phyloP scores from a whole-genome alignment of 2,113 vertebrate species.

The Osmerus eperlanus region DNA sequence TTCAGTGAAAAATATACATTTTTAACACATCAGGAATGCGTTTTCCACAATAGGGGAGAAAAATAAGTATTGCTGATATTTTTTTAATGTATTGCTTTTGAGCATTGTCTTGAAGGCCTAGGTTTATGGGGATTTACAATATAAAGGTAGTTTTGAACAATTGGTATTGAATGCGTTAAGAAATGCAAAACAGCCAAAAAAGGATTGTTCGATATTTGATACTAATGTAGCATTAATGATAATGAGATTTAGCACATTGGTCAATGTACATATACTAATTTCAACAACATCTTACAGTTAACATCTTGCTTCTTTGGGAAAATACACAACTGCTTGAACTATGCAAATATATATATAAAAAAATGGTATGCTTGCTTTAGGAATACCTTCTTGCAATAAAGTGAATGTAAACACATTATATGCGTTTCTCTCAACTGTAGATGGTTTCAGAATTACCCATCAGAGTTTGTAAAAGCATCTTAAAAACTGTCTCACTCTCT shows the following conservation, averaged over 20 bases:
- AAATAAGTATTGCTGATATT: conserved; percentile 30
- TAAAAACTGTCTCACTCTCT: conserved; percentile 34
- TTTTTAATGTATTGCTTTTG: conserved; percentile 53
- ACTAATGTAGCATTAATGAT: conserved; percentile 64
- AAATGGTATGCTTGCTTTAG: conserved; percentile 66
- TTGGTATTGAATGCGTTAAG: conserved; percentile 33
- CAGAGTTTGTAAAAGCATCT: conserved; percentile 40
- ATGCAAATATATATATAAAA: conserved; percentile 61
- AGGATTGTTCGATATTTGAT: conserved; percentile 56
- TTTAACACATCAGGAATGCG: conserved; percentile 40
- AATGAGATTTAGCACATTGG: conserved; percentile 46
- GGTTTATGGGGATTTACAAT: conserved; percentile 35
- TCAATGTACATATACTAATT: conserved; percentile 60
- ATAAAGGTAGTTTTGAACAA: conserved; percentile 54
- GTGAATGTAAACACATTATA: conserved; percentile 68
- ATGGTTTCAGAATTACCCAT: conserved; percentile 45
- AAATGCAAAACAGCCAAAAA: conserved; percentile 39
- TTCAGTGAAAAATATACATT: conserved; percentile 35
- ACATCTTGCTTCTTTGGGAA: conserved; percentile 52
- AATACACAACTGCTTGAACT: conserved; percentile 65
- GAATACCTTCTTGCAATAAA: conserved; percentile 72
- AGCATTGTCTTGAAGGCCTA: conserved; percentile 42
- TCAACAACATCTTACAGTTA: conserved; percentile 55
- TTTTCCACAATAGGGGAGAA: conserved; percentile 45
- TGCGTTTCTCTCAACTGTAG: conserved; percentile 39